Conservation (phyloP, 2,888 invertebrate species). For the Bimastos eiseni region DNA sequence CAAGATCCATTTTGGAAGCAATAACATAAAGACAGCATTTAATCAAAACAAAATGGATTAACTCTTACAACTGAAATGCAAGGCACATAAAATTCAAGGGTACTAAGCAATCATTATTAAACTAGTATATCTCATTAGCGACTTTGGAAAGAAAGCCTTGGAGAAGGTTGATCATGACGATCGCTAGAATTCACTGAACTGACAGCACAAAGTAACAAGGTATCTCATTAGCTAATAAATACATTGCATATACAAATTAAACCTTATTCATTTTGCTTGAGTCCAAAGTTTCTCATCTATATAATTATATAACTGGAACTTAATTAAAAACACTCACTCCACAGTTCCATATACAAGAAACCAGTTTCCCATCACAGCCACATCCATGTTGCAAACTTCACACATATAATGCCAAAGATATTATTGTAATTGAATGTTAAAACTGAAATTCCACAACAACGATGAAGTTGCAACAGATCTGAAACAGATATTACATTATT, state of each 20-base stretch:
- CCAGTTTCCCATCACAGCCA: background rate
- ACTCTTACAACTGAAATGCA: background rate
- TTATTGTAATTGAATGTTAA: background rate
- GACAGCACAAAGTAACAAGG: no score
- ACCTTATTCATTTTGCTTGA: background rate
- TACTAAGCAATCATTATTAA: background rate
- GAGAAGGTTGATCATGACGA: no score
- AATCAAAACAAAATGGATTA: background rate
- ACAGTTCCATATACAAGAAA: background rate
- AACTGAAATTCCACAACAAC: background rate
- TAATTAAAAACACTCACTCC: background rate
- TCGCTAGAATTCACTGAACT: no score
- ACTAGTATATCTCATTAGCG: no score
- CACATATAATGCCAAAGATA: background rate
- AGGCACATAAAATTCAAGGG: background rate
- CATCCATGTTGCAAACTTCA: background rate
- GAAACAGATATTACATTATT: background rate
- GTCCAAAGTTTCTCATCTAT: background rate
- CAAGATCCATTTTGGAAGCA: background rate
- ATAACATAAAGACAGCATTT: background rate
- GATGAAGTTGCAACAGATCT: background rate
- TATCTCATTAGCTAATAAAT: background rate
- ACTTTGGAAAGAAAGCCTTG: no score
- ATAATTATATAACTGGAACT: no score
- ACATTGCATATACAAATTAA: background rate